phyloP scores from a whole-genome alignment of 2,113 vertebrate genomes.

The Nesogale talazaci region DNA sequence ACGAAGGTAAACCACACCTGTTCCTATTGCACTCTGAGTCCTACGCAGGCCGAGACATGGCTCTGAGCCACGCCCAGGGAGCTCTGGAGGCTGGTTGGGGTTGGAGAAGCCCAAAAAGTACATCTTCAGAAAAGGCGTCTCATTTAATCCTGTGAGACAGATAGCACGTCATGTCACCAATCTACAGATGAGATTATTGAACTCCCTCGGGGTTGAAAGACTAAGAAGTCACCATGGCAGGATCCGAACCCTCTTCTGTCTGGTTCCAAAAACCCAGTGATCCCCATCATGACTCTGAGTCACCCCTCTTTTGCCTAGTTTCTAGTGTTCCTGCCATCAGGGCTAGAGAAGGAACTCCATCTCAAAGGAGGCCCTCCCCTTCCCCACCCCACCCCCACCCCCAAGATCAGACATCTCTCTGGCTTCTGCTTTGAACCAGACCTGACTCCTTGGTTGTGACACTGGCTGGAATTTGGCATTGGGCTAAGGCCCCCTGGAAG shows the following conservation, averaged over 20 bases:
- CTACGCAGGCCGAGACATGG: not conserved
- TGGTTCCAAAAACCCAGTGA: slow-evolving; percentile 12
- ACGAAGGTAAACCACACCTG: not conserved
- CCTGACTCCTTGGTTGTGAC: not conserved
- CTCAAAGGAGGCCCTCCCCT: not conserved
- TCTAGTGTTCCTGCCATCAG: not conserved
- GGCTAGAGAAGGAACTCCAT: not conserved
- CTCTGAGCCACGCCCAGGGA: not conserved
- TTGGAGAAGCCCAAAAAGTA: not conserved
- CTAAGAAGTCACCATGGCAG: not conserved
- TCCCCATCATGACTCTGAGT: not conserved
- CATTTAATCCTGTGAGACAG: not conserved
- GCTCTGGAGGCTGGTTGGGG: not conserved
- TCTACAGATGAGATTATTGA: not conserved
- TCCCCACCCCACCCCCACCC: not conserved
- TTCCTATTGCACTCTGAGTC: not conserved
- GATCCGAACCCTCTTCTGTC: not conserved
- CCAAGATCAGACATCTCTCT: not conserved
- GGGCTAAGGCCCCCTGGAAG: not conserved
- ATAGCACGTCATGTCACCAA: not conserved
- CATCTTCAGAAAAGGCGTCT: not conserved
- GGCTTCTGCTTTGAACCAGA: not conserved
- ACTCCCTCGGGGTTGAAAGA: not conserved
- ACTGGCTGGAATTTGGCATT: not conserved
- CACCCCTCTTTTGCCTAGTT: not conserved